Conservation (phyloP, 2,888 invertebrate genomes). For the Gymnoscelis rufifasciata region DNA sequence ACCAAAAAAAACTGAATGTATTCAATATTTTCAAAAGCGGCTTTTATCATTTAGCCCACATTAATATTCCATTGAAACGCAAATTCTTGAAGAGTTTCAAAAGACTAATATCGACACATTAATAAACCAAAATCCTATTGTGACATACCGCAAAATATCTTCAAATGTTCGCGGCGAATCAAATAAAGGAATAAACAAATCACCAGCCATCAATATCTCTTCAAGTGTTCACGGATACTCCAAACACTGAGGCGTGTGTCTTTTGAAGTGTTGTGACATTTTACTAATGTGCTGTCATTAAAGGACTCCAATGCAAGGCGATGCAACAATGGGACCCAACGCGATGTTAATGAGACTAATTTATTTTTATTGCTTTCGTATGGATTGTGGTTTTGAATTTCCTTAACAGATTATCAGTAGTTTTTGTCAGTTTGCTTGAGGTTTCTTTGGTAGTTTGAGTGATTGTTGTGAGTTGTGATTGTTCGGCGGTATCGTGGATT, state of each 20-base stretch:
- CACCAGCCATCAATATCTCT: constrained; percentile 65
- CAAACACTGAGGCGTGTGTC: constrained; percentile 47
- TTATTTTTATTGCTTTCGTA: constrained; percentile 74
- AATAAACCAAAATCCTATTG: constrained; percentile 49
- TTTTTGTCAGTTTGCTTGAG: constrained; percentile 33
- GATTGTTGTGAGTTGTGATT: constrained; percentile 19
- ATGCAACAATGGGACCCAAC: constrained; percentile 53
- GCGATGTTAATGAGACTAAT: constrained; percentile 68
- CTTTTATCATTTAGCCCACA: too few species aligned
- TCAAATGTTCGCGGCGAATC: constrained; percentile 56
- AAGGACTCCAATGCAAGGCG: constrained; percentile 54
- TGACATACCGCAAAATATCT: constrained; percentile 50
- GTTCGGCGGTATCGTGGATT: neutral
- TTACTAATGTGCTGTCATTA: constrained; percentile 74
- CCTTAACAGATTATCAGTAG: constrained; percentile 57
- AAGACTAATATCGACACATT: constrained; percentile 40
- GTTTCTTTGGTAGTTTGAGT: constrained; percentile 13
- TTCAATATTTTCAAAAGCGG: too few species aligned
- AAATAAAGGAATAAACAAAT: constrained; percentile 70
- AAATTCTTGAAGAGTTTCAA: too few species aligned
- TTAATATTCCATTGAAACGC: too few species aligned
- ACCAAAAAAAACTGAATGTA: too few species aligned
- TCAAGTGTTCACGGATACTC: constrained; percentile 47
- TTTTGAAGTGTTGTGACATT: constrained; percentile 77
- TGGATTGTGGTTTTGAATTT: constrained; percentile 66